A percentile compares a stretch with the other conserved stretches of the same genome.
Evolutionary conservation across 2,113 vertebrate genomes (phyloP).

Genomic region (Scomber colias): DNA sequence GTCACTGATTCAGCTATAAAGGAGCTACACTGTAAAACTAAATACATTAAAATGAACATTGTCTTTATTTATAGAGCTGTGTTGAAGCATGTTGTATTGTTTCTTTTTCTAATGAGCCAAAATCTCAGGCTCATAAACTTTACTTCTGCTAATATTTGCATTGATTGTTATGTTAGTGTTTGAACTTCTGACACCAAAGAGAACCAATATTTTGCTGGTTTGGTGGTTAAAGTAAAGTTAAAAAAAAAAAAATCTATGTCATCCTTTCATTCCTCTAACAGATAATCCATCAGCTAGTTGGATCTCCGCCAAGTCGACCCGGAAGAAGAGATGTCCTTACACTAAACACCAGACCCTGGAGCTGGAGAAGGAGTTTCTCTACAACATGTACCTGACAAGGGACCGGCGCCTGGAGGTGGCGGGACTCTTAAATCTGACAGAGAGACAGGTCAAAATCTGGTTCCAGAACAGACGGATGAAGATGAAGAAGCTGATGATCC

Average conservation of each 20-base stretch:
- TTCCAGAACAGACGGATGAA: constrained; percentile 84
- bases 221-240: too few relatives aligned
- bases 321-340: constrained; percentile 82
- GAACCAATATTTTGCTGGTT: not conserved
- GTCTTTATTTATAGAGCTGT: constrained; percentile 10
- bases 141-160: constrained; percentile 38
- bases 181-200: constrained; percentile 38
- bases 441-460: constrained; percentile 84
- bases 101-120: constrained; percentile 53
- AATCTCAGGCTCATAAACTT: constrained; percentile 52
- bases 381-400: constrained; percentile 83
- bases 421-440: constrained; percentile 78
- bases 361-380: constrained; percentile 84
- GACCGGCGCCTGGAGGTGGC: constrained; percentile 82
- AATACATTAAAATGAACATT: not conserved
- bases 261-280: constrained; percentile 31
- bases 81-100: constrained; percentile 7
- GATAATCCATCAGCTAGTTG: constrained; percentile 78
- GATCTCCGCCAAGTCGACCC: constrained; percentile 80
- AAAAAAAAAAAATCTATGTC: too few relatives aligned
- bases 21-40: too few relatives aligned
- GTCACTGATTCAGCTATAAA: too few relatives aligned
- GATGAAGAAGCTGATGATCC: constrained; percentile 84
- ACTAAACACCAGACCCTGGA: constrained; percentile 83
- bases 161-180: constrained; percentile 37